A percentile compares a stretch with the other conserved stretches of the same genome.
Conservation (phyloP, 2,797 vertebrate species). For the Pseudochaenichthys georgianus region DNA sequence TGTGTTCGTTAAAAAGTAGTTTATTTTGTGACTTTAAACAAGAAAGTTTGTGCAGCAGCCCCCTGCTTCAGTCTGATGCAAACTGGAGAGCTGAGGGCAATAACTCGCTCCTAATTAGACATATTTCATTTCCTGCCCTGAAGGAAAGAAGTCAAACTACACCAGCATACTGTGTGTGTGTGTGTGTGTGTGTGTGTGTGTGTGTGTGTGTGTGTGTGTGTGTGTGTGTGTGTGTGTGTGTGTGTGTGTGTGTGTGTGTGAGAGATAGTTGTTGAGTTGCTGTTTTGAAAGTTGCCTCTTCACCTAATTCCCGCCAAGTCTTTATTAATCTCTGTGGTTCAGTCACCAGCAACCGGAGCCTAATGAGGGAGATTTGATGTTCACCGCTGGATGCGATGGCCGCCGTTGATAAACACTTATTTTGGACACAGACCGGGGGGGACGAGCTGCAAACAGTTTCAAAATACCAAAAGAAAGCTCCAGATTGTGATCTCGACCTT, state of each 20-base stretch:
- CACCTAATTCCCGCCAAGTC: conserved; percentile 54
- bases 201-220: background rate
- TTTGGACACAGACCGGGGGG: conserved; percentile 7
- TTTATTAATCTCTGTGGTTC: conserved; percentile 58
- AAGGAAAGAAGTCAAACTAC: conserved; percentile 6
- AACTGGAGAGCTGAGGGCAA: conserved; percentile 46
- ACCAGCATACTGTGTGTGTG: conserved; percentile 3
- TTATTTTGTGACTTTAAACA: conserved; percentile 1
- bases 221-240: background rate
- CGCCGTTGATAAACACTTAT: conserved; percentile 38
- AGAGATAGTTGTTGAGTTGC: conserved; percentile 6
- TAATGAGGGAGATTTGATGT: conserved; percentile 60
- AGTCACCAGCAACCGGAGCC: conserved; percentile 48
- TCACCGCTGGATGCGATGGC: conserved; percentile 39
- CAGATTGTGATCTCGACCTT: conserved; percentile 11
- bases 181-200: no score
- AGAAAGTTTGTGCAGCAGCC: background rate
- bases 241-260: background rate
- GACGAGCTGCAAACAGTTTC: conserved; percentile 14
- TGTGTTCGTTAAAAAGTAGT: conserved; percentile 5
- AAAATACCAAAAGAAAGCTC: conserved; percentile 23
- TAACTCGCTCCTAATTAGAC: conserved; percentile 60
- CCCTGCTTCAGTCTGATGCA: conserved; percentile 27
- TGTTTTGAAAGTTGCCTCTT: conserved; percentile 45
- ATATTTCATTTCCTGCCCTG: conserved; percentile 37